These are phyloP conservation scores for Entelurus aequoreus DNA, from an alignment of 2,113 vertebrate species.

Conservation along the genomic window DNA sequence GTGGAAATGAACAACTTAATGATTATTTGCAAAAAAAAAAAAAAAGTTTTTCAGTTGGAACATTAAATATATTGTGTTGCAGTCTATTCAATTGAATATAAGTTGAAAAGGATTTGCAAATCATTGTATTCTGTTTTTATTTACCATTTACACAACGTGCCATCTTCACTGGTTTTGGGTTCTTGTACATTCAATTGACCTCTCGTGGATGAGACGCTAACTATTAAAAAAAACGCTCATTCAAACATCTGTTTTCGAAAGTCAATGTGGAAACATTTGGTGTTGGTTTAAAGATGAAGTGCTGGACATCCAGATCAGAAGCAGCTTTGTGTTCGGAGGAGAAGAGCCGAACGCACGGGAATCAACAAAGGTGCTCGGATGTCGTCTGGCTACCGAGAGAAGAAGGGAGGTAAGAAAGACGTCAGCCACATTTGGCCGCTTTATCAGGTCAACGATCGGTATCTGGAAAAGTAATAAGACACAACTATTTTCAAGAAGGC, in stretches of 20 bases:
- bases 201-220: not conserved
- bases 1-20: no score
- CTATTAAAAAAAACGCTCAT: not conserved
- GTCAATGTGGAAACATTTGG: not conserved
- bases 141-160: no score
- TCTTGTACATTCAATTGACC: not conserved
- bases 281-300: conserved; percentile 1
- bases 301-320: not conserved
- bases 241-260: not conserved
- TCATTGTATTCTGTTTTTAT: no score
- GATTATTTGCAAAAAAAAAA: no score
- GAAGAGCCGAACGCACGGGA: not conserved
- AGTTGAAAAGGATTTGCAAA: no score
- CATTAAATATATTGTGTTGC: no score
- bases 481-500: conserved; percentile 1
- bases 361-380: not conserved
- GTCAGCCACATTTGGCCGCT: not conserved
- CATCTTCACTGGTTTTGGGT: no score
- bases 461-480: conserved; percentile 1
- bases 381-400: not conserved
- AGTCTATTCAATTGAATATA: no score
- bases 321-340: not conserved
- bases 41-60: no score
- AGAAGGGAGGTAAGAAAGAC: not conserved
- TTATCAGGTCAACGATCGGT: not conserved